Evolutionary conservation across 2,888 invertebrate species (phyloP).

Genomic region (Dynastes tityus): DNA sequence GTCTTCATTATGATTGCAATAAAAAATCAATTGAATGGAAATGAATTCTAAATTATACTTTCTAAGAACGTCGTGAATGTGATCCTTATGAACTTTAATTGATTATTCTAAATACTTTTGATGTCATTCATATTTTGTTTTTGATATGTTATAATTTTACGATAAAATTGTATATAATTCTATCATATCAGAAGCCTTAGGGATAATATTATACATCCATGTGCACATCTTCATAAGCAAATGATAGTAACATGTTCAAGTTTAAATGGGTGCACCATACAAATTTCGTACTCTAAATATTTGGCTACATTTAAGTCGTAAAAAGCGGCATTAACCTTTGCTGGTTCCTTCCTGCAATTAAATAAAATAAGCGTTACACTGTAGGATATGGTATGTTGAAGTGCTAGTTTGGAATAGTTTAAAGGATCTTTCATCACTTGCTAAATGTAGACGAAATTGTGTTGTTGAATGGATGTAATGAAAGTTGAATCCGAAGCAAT

Average conservation of each 20-base stretch:
- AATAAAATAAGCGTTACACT: not conserved
- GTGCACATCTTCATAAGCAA: no score
- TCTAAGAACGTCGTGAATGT: slow-evolving; percentile 25
- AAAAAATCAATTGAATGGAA: slow-evolving; percentile 33
- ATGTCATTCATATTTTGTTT: no score
- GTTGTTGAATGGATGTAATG: not conserved
- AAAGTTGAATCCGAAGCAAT: not conserved
- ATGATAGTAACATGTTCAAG: not conserved
- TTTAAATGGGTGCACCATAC: not conserved
- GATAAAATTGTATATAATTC: not conserved
- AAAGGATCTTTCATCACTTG: slow-evolving; percentile 11
- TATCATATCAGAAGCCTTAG: not conserved
- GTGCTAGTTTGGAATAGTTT: slow-evolving; percentile 12
- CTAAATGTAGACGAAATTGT: not conserved
- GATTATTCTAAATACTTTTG: not conserved
- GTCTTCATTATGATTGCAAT: slow-evolving; percentile 17
- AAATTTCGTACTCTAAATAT: slow-evolving; percentile 22
- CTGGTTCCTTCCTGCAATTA: slow-evolving; percentile 8
- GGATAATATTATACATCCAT: not conserved
- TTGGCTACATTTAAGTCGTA: slow-evolving; percentile 6
- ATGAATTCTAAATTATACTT: slow-evolving; percentile 34
- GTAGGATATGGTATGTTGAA: not conserved
- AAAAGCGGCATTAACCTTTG: not conserved
- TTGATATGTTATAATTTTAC: not conserved
- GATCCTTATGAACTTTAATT: slow-evolving; percentile 19